Conservation (phyloP, 2,113 vertebrate genomes). For the Etheostoma cragini region DNA sequence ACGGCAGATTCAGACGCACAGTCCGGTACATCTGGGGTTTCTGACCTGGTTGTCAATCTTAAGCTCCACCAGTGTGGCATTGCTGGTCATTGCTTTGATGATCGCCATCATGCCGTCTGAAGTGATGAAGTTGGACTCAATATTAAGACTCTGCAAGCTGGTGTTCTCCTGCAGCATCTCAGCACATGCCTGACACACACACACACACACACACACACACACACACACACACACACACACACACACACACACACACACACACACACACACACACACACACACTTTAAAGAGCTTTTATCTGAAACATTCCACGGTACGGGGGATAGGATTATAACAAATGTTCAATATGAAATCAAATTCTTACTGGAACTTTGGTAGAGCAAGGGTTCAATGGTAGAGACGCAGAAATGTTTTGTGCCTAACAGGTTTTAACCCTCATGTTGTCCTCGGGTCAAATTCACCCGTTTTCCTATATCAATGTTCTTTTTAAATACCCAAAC, state of each 20-base stretch:
- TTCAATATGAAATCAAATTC: neutral
- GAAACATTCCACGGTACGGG: neutral
- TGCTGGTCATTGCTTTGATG: constrained; percentile 87
- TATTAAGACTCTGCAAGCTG: constrained; percentile 91
- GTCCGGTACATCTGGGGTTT: neutral
- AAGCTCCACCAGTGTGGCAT: constrained; percentile 87
- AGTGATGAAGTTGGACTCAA: constrained; percentile 98
- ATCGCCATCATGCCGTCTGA: constrained; percentile 90
- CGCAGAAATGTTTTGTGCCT: neutral
- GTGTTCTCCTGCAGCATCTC: constrained; percentile 94
- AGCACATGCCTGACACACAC: constrained; percentile 86
- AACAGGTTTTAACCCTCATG: neutral
- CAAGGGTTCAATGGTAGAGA: neutral
- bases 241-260: neutral
- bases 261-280: too few relatives aligned
- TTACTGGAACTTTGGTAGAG: too few relatives aligned
- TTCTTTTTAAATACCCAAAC: too few relatives aligned
- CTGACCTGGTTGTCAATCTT: constrained; percentile 95
- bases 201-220: neutral
- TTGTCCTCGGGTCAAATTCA: too few relatives aligned
- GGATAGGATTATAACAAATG: neutral
- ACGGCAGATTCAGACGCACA: too few relatives aligned
- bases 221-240: neutral
- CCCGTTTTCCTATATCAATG: too few relatives aligned
- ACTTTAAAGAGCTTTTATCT: neutral